Evolutionary conservation across 2,113 vertebrate genomes (phyloP).

Genomic region (Semnopithecus entellus): DNA sequence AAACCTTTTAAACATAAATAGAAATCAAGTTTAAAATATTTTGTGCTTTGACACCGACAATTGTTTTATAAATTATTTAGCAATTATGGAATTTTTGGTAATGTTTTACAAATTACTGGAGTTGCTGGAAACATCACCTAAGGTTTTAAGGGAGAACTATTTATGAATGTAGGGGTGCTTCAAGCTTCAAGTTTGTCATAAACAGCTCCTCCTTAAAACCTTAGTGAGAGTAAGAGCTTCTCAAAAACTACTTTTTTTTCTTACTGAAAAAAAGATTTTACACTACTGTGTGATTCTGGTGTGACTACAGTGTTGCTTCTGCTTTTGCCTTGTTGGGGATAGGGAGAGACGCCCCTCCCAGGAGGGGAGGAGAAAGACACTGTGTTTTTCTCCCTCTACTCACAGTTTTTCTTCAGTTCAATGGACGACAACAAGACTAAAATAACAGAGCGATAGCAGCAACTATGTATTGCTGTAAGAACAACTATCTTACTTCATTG

Average conservation of each 20-base stretch:
- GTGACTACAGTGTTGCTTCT: background rate
- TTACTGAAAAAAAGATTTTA: background rate
- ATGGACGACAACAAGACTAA: background rate
- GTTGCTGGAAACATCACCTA: background rate
- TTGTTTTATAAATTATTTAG: background rate
- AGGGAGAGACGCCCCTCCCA: background rate
- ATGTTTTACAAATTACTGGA: background rate
- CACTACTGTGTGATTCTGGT: background rate
- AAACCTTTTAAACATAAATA: background rate
- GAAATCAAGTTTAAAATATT: background rate
- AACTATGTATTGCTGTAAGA: background rate
- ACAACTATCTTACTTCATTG: background rate
- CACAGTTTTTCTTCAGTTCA: background rate
- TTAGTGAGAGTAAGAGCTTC: background rate
- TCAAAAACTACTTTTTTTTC: background rate
- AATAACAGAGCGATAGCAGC: background rate
- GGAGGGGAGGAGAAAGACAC: background rate
- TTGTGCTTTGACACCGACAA: background rate
- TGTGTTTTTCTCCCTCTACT: background rate
- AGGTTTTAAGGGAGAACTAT: background rate
- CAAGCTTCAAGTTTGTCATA: no score
- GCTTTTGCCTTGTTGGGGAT: background rate
- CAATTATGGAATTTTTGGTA: background rate
- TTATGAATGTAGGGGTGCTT: background rate
- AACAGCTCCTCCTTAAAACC: no score